A percentile compares a stretch with the other conserved stretches of the same genome.
Conservation (phyloP, 2,113 vertebrate species). For the Halichoeres trimaculatus region DNA sequence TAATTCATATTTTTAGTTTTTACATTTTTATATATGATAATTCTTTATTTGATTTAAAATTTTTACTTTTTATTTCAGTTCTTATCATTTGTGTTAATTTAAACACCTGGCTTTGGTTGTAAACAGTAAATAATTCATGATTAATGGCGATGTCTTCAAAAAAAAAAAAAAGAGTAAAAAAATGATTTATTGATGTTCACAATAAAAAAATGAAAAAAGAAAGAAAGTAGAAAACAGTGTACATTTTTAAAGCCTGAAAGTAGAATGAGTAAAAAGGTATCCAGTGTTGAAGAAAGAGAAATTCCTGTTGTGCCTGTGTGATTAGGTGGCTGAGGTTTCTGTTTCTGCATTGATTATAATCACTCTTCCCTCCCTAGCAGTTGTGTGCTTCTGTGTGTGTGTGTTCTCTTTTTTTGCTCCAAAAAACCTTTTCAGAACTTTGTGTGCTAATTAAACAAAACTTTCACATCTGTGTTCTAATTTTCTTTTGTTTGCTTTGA, state of each 20-base stretch:
- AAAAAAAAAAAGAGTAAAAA: too few relatives aligned
- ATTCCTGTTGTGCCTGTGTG: slow-evolving; percentile 47
- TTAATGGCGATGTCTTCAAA: too few relatives aligned
- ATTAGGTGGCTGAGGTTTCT: slow-evolving; percentile 55
- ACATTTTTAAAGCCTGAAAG: slow-evolving; percentile 21
- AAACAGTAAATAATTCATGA: too few relatives aligned
- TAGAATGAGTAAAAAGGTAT: slow-evolving; percentile 14
- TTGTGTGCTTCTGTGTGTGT: background rate
- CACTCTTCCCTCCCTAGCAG: slow-evolving; percentile 33
- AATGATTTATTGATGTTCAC: too few relatives aligned
- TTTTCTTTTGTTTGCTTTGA: slow-evolving; percentile 26
- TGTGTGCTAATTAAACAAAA: slow-evolving; percentile 36
- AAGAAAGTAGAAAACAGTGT: slow-evolving; percentile 26
- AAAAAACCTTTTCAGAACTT: slow-evolving; percentile 13
- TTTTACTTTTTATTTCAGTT: too few relatives aligned
- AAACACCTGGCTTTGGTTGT: too few relatives aligned
- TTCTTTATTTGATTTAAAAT: too few relatives aligned
- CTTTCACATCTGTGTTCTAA: slow-evolving; percentile 10
- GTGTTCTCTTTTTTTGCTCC: slow-evolving; percentile 3
- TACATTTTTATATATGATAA: too few relatives aligned
- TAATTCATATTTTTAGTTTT: too few relatives aligned
- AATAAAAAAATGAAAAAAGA: slow-evolving; percentile 5
- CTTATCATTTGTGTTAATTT: too few relatives aligned
- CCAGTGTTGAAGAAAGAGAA: slow-evolving; percentile 27
- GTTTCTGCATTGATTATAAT: slow-evolving; percentile 55